phyloP scores from a whole-genome alignment of 2,113 vertebrate genomes.

The Ciconia stormi region DNA sequence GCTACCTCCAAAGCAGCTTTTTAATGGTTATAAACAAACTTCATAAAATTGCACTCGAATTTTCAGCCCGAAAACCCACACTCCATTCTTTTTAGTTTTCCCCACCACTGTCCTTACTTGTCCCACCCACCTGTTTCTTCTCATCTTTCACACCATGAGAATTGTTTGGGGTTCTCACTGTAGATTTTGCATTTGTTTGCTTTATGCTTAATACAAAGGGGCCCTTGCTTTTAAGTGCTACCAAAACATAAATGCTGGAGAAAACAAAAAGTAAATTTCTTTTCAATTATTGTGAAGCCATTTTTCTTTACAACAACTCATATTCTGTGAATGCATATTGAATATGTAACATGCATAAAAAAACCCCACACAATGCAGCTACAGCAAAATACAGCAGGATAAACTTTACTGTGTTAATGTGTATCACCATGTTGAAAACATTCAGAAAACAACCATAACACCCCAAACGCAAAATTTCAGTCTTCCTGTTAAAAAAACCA shows the following conservation, averaged over 20 bases:
- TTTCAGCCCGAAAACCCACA: background rate
- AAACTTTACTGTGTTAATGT: background rate
- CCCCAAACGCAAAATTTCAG: background rate
- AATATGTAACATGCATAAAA: background rate
- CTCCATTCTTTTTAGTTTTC: background rate
- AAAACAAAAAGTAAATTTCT: background rate
- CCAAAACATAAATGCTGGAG: background rate
- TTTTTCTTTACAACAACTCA: background rate
- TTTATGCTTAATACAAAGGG: background rate
- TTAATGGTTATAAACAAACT: background rate
- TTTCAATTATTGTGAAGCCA: background rate
- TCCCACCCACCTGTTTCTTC: background rate
- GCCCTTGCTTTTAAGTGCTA: background rate
- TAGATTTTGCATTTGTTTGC: background rate
- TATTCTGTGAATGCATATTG: background rate
- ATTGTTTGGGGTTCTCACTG: background rate
- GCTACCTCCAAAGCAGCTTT: background rate
- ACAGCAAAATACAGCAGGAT: background rate
- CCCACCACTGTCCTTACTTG: background rate
- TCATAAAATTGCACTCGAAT: background rate
- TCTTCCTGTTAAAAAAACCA: background rate
- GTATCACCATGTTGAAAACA: background rate
- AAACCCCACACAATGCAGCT: background rate
- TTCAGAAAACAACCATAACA: background rate
- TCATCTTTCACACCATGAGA: background rate